Base-by-base conservation (phyloP, 2,888 invertebrate species). In the Pterostichus niger region DNA sequence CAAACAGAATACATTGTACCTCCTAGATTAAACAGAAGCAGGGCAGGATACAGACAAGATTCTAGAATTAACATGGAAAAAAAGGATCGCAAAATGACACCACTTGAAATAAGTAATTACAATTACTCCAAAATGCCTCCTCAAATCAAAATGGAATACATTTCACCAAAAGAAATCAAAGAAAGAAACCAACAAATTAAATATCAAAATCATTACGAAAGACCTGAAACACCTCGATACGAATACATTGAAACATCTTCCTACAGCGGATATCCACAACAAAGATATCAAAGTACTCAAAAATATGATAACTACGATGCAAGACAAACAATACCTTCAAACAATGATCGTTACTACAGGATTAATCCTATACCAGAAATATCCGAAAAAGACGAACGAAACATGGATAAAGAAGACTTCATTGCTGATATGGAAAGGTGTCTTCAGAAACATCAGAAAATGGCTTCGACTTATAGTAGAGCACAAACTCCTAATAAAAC, bases 351-450 rank as follows among this genome's bases (percentile, higher is more conserved):
- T 40, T 9, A 9, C 40, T 40, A 40, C 3, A 64, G 64, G n/a
- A 13, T 44, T 11, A 71, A 44, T 10, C 64, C 35, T 0, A 10
- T n/a, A 6, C 33, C 64, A 6, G 24, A 40, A 17, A 46, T 17
- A 15, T 73, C 46, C 9, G 81, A 71, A 24, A 56, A 15, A 31
- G 56, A 40, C 7, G 46, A 64, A 17, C 44, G 35, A 52, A 33
- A 10, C 7, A 59, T 15, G 46, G 44, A 54, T 7, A 24, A 54
- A 76, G 76, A 76, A 40, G 56, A 56, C 13, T 59, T 78, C 13
- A 56, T 59, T 6, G 59, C 40, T 11, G 78, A 78, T 17, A 61
- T 79, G 33, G 79, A 79, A 75, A 31, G 59, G 13, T 82, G 82
- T 59, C 59, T 82, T n/a, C 17, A 73, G 24, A 33, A 71, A n/a